A percentile compares a stretch with the other conserved stretches of the same genome.
phyloP scores from a whole-genome alignment of 2,797 vertebrate genomes.

The Periophthalmus magnuspinnatus region DNA sequence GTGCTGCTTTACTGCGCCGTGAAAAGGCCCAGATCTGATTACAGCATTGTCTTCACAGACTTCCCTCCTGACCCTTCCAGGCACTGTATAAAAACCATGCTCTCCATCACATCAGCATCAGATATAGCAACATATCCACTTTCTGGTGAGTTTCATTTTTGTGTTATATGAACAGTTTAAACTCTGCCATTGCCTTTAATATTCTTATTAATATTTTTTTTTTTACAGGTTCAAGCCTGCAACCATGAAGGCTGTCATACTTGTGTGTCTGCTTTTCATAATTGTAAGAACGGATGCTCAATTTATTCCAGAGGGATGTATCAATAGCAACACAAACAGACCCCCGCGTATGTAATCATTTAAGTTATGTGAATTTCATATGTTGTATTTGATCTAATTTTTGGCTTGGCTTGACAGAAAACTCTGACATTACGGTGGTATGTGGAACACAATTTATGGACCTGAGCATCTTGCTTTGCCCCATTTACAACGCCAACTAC shows the following conservation, averaged over 20 bases:
- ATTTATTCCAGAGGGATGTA: constrained; percentile 11
- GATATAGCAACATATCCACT: constrained; percentile 36
- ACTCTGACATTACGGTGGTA: constrained; percentile 65
- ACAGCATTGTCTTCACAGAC: constrained; percentile 52
- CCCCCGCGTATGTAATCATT: constrained; percentile 60
- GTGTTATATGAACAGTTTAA: background rate
- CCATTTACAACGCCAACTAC: constrained; percentile 72
- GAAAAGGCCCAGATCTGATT: constrained; percentile 56
- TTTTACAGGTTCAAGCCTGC: constrained; percentile 37
- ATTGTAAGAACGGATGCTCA: constrained; percentile 62
- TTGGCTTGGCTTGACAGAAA: constrained; percentile 49
- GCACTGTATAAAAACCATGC: constrained; percentile 65
- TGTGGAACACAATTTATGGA: constrained; percentile 71
- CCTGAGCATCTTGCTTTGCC: constrained; percentile 72
- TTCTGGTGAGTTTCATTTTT: constrained; percentile 53
- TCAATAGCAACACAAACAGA: constrained; percentile 34
- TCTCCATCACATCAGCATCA: constrained; percentile 3
- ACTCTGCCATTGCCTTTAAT: background rate
- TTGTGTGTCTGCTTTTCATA: constrained; percentile 63
- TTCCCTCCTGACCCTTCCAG: constrained; percentile 56
- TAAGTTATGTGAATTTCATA: background rate
- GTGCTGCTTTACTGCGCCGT: constrained; percentile 18
- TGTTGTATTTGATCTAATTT: background rate
- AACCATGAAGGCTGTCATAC: constrained; percentile 61
- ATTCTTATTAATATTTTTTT: constrained; percentile 16